Base-by-base conservation (phyloP, 2,888 invertebrate species). In the Rhopalosiphum nymphaeae region DNA sequence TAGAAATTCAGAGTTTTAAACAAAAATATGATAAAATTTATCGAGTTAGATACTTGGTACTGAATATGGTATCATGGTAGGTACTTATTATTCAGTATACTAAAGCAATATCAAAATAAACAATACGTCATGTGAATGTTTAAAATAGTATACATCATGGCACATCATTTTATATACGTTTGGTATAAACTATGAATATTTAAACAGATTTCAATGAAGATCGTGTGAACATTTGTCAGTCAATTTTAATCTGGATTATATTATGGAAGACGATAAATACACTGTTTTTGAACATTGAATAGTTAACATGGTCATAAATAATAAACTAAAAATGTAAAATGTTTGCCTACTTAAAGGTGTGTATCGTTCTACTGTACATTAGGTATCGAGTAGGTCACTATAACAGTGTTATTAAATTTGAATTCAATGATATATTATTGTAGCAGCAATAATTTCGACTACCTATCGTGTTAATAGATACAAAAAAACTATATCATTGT, bases 191-290 rank as follows among this genome's bases (percentile, higher is more conserved):
- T 78, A 78, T 78, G n/a, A 78, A 78, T 78, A 78, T 78, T 78
- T 78, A 78, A 78, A 36, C n/a, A 78, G 67, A 78, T 78, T 78
- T 78, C 36, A 78, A 36, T 16, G 36, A 78, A 78, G 16, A 78
- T 78, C 78, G 78, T 78, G 78, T 78, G 78, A 78, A 78, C 36
- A 36, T 78, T 78, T 36, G 78, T 78, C 78, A 78, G 78, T 78
- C 78, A 78, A 78, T 78, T 78, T 78, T 78, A 36, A 78, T 78
- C 78, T 78, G 78, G 78, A 36, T 78, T 78, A 36, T 78, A 78
- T 78, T 78, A 78, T 21, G 5, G 36, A 78, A 78, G 21, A 78
- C 78, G 78, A 21, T 78, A 78, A 78, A 78, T 78, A 21, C 78
- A 21, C 78, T 21, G 78, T 78, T 78, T 78, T 36, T 9, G 1